Percentiles rank a stretch among this genome's conserved stretches.
These are phyloP conservation scores for Albula glossodonta DNA, from an alignment of 2,113 vertebrate species.

Conservation along the genomic window DNA sequence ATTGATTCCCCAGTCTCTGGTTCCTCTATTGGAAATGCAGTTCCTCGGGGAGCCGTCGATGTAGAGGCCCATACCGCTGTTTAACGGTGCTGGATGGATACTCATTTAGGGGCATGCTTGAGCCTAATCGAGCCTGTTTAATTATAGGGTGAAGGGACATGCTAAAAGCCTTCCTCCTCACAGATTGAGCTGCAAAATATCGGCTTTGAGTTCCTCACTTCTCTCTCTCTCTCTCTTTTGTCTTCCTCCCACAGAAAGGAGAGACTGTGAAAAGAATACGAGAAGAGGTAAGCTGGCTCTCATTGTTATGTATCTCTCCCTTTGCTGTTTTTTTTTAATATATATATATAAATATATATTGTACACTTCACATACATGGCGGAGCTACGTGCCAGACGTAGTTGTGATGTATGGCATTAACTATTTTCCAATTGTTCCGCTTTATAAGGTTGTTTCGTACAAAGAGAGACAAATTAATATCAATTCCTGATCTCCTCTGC, in stretches of 20 bases:
- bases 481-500: neutral
- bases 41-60: slow-evolving; percentile 21
- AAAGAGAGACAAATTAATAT: neutral
- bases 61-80: slow-evolving; percentile 26
- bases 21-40: neutral
- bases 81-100: slow-evolving; percentile 28
- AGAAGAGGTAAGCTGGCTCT: slow-evolving; percentile 81
- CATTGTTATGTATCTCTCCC: neutral
- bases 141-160: slow-evolving; percentile 12
- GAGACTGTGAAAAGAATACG: slow-evolving; percentile 92
- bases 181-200: neutral
- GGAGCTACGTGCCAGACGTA: neutral
- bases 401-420: neutral
- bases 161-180: neutral
- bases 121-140: slow-evolving; percentile 14
- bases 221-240: slow-evolving; percentile 17
- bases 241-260: slow-evolving; percentile 80
- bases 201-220: neutral
- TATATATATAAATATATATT: no score
- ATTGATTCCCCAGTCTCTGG: slow-evolving; percentile 19
- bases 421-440: neutral
- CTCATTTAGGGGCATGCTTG: slow-evolving; percentile 24
- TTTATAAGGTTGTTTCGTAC: neutral
- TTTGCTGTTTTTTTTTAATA: neutral
- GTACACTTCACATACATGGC: neutral